phyloP scores from a whole-genome alignment of 2,113 vertebrate genomes.

The Ciconia boyciana region DNA sequence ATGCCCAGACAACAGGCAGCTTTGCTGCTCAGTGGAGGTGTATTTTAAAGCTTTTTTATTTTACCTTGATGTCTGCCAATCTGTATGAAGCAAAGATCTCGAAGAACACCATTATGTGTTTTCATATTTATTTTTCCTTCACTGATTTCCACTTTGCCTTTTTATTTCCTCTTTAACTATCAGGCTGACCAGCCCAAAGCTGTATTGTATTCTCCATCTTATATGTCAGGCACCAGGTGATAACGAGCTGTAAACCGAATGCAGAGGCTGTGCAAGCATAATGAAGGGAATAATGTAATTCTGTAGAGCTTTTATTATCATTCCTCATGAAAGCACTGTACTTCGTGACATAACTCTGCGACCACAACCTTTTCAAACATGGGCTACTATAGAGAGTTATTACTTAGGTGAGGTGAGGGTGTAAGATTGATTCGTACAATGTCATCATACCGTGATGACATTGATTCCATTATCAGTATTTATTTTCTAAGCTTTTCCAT shows the following conservation, averaged over 20 bases:
- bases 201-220: background rate
- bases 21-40: background rate
- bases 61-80: background rate
- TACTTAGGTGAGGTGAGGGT: background rate
- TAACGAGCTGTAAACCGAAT: background rate
- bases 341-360: background rate
- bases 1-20: background rate
- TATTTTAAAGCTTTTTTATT: background rate
- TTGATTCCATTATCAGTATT: background rate
- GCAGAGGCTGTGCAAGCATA: background rate
- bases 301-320: background rate
- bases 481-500: background rate
- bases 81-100: background rate
- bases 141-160: background rate
- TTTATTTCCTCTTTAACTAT: background rate
- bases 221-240: background rate
- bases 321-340: background rate
- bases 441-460: background rate
- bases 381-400: background rate
- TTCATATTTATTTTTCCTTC: background rate
- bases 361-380: background rate
- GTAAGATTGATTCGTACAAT: background rate
- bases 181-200: background rate
- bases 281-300: background rate
- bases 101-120: background rate